A percentile compares a stretch with the other conserved stretches of the same genome.
These are phyloP conservation scores for Genyomyrus donnyi DNA, from an alignment of 2,113 vertebrate species.

Conservation along the genomic window DNA sequence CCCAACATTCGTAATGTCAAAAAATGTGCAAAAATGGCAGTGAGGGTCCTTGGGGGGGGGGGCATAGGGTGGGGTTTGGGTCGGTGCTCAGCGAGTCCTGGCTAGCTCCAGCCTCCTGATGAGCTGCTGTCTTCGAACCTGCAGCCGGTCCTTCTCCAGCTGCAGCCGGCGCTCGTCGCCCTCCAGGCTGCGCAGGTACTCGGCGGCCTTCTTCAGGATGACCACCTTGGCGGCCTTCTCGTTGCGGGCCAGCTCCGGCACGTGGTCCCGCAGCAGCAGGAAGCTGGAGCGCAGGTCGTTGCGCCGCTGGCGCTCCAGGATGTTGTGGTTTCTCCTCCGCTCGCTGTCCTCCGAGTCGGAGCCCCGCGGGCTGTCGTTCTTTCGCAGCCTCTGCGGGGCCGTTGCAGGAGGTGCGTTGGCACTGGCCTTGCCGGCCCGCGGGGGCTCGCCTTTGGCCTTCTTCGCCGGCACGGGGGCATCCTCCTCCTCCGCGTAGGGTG, in stretches of 20 bases:
- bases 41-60: conserved; percentile 51
- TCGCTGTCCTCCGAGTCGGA: conserved; percentile 97
- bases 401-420: conserved; percentile 43
- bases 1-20: conserved; percentile 99
- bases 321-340: conserved; percentile 93
- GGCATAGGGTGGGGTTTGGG: conserved; percentile 7
- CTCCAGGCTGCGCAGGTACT: conserved; percentile 85
- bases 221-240: conserved; percentile 97
- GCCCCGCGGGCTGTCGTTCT: conserved; percentile 75
- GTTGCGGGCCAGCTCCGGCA: conserved; percentile 90
- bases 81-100: conserved; percentile 84
- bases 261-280: conserved; percentile 87
- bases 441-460: conserved; percentile 67
- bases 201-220: conserved; percentile 95
- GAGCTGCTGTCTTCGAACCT: conserved; percentile 77
- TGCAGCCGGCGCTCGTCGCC: conserved; percentile 75
- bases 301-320: conserved; percentile 90
- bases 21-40: conserved; percentile 76
- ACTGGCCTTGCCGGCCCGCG: conserved; percentile 61
- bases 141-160: conserved; percentile 83
- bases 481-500: conserved; percentile 78
- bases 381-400: conserved; percentile 66
- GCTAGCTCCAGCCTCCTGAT: conserved; percentile 80
- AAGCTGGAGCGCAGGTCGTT: conserved; percentile 97
- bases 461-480: conserved; percentile 73